A percentile compares a stretch with the other conserved stretches of the same genome.
Conservation (phyloP, 2,797 vertebrate species). For the Silurus aristotelis region DNA sequence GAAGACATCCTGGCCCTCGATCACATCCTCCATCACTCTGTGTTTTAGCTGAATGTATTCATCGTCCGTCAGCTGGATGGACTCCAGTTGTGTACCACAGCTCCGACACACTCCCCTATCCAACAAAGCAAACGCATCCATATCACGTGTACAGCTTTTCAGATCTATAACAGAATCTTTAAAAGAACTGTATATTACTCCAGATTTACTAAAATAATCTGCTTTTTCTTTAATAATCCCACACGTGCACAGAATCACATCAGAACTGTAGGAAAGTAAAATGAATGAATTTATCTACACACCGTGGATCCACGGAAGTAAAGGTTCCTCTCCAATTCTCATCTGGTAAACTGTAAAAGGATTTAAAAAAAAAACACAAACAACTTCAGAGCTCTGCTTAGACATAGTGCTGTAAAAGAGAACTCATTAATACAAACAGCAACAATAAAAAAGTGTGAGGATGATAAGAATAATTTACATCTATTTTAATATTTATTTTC, state of each 20-base stretch:
- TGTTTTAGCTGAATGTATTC: conserved; percentile 84
- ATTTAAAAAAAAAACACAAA: background rate
- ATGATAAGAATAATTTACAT: background rate
- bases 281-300: conserved; percentile 50
- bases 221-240: background rate
- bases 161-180: background rate
- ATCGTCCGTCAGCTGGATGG: conserved; percentile 76
- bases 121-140: conserved; percentile 13
- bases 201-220: background rate
- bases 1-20: conserved; percentile 86
- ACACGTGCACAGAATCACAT: no score
- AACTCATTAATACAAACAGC: background rate
- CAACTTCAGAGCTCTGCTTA: background rate
- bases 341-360: conserved; percentile 75
- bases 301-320: conserved; percentile 77
- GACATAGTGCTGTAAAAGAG: background rate
- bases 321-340: conserved; percentile 82
- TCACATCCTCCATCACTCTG: conserved; percentile 82
- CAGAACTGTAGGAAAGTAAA: no score
- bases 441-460: background rate
- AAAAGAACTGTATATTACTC: background rate
- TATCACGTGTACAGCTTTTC: background rate
- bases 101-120: conserved; percentile 71
- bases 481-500: background rate
- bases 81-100: conserved; percentile 75